Evolutionary conservation across 2,113 vertebrate genomes (phyloP).

Genomic region (Murina feae): DNA sequence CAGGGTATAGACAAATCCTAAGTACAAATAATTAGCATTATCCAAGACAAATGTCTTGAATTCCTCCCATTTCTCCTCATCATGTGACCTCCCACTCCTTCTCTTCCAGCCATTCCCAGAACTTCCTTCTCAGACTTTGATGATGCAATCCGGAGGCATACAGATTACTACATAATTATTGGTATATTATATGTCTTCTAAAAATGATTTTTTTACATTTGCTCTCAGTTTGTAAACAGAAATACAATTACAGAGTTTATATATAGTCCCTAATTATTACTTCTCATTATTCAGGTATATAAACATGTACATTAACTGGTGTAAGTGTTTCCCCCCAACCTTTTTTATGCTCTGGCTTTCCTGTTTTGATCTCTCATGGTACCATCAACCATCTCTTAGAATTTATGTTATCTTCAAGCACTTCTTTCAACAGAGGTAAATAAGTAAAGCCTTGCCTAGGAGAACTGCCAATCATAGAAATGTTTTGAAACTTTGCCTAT

Average conservation of each 20-base stretch:
- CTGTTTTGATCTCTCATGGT: background rate
- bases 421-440: background rate
- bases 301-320: background rate
- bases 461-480: background rate
- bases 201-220: constrained; percentile 19
- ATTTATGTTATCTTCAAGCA: background rate
- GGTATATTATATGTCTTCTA: background rate
- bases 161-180: background rate
- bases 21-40: background rate
- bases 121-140: background rate
- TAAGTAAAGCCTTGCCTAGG: background rate
- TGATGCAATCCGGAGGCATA: background rate
- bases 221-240: background rate
- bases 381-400: background rate
- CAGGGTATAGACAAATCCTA: background rate
- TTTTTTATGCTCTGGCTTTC: background rate
- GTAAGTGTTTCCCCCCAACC: background rate
- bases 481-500: background rate
- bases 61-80: background rate
- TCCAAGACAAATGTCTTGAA: background rate
- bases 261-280: background rate
- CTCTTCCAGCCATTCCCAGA: background rate
- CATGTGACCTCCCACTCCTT: background rate
- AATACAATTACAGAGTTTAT: background rate
- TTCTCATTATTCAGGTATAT: background rate